phyloP scores from a whole-genome alignment of 2,888 invertebrate genomes.

The Callosobruchus maculatus region DNA sequence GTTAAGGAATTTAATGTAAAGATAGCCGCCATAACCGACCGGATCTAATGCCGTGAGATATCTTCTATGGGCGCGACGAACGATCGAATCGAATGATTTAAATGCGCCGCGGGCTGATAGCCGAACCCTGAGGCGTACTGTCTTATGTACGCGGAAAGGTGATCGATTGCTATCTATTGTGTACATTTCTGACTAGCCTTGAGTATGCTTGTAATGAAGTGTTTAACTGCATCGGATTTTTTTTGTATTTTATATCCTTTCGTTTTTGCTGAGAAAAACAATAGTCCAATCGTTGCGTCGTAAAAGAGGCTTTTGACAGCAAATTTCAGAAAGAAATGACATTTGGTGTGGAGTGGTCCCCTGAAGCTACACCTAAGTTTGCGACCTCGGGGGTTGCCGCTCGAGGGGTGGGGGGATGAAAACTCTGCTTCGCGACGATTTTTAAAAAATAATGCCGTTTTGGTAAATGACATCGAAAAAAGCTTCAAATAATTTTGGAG shows the following conservation, averaged over 20 bases:
- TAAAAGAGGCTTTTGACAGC: too few species aligned
- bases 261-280: not conserved
- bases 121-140: not conserved
- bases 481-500: too few species aligned
- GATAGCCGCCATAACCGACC: not conserved
- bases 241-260: not conserved
- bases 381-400: too few species aligned
- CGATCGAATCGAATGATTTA: not conserved
- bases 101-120: not conserved
- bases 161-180: not conserved
- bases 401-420: too few species aligned
- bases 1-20: not conserved
- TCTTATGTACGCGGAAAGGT: not conserved
- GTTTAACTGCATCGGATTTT: not conserved
- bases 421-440: too few species aligned
- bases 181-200: not conserved
- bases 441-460: too few species aligned
- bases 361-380: too few species aligned
- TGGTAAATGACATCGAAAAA: too few species aligned
- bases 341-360: too few species aligned
- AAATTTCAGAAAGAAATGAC: too few species aligned
- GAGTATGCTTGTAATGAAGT: not conserved
- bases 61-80: not conserved
- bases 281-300: too few species aligned
- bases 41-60: not conserved